Base-by-base conservation (phyloP, 2,888 invertebrate genomes). In the Acronicta leporina region DNA sequence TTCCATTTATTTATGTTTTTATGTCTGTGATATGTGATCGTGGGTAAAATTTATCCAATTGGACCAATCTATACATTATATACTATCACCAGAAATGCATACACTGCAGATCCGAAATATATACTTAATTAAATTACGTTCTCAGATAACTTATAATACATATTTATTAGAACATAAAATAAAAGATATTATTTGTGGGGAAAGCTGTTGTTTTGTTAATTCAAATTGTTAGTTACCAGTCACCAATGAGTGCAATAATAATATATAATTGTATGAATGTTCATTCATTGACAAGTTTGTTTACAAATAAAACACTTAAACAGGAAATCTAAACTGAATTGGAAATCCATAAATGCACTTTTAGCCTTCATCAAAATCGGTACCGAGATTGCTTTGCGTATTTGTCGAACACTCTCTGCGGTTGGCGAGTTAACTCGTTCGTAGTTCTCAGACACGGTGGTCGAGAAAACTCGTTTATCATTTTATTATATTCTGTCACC, bases 241-340 rank as follows among this genome's bases (percentile, higher is more conserved):
- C 63, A 69, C 65, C 75, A 69, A 56, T 47, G 60, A 76, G 82
- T 82, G 82, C 82, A 82, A 82, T 82, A 70, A 80, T 81, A 71
- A 55, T 55, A 56, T 63, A 50, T 20, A 6, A 46, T 54, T 61
- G 20, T 63, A 47, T 51, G 27, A 65, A 68, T 72, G 45, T 63
- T 47, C 30, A 33, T 56, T 62, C 20, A 45, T 45, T 42, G 56
- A n/a, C 11, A 55, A 60, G 25, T 52, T 59, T 63, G 50, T 40
- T 57, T 54, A 66, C 46, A 59, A 44, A 50, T 46, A 52, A 3
- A 2, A 13, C 11, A 35, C 2, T n/a, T n/a, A n/a, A n/a, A n/a
- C n/a, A n/a, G n/a, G n/a, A n/a, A n/a, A n/a, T n/a, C n/a, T n/a
- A n/a, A n/a, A n/a, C n/a, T n/a, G n/a, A n/a, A n/a, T n/a, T n/a